Base-by-base conservation (phyloP, 2,113 vertebrate species). In the Canis aureus region DNA sequence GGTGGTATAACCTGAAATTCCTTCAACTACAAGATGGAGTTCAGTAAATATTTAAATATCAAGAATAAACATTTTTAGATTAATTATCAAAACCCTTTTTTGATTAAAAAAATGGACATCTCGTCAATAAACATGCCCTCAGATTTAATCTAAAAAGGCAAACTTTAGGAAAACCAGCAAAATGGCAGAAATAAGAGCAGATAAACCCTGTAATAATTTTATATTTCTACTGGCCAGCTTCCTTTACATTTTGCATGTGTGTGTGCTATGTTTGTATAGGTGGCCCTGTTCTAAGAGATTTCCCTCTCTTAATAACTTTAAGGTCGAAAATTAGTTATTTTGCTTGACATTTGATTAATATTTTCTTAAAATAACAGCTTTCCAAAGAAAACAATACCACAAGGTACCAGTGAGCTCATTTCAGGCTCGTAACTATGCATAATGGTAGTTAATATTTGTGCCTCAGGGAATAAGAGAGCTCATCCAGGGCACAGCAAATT, bases 301-400 rank as follows among this genome's bases (percentile, higher is more conserved):
- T 90, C 53, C 12, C 22, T 60, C 84, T 57, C 27, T 96, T 83
- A 60, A 64, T 32, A 11, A 57, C 81, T 67, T 38, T 82, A 78
- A 69, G 19, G 4, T 90, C 79, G 8, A 90, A 91, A 80, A 84
- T 76, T 43, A 57, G 13, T 59, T 94, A 59, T 88, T 96, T 81
- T 71, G 5, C 38, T 90, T 97, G 80, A 35, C 13, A 64, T 38
- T 11, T 71, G 22, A 87, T 67, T 92, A 64, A 73, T 80, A 6
- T 76, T 92, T 90, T 32, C 20, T 92, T 89, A 94, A 95, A 93
- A 49, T 89, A 73, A 84, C n/a, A 51, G 10, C 79, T 78, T 84
- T 19, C 11, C 43, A 71, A 89, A 82, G 17, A 64, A 83, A 83
- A 27, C 25, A 95, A 3, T 81, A 55, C 90, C 59, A 71, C 38